These are phyloP conservation scores for Rotaria sp. DNA, from an alignment of 2,888 invertebrate genomes.

Conservation along the genomic window DNA sequence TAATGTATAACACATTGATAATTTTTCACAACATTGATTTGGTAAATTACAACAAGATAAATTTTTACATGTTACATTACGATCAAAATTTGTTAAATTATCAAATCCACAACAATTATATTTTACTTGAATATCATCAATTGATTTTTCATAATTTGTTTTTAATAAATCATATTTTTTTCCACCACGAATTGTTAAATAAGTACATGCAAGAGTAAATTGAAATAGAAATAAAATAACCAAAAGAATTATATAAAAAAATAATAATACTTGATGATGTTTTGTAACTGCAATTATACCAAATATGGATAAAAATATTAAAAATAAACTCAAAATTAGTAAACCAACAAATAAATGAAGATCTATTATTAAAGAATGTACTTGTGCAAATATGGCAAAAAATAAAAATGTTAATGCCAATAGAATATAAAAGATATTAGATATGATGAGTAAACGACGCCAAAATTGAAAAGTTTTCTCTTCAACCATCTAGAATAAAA, in stretches of 20 bases:
- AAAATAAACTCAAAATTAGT: neutral
- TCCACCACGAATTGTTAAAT: neutral
- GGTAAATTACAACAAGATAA: neutral
- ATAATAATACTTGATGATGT: slow-evolving; percentile 22
- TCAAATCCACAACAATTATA: slow-evolving; percentile 8
- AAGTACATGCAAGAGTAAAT: slow-evolving; percentile 6
- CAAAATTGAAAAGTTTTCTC: neutral
- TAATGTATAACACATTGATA: neutral
- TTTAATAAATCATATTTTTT: slow-evolving; percentile 1
- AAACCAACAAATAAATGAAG: neutral
- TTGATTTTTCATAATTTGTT: neutral
- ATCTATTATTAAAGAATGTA: neutral
- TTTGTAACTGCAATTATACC: neutral
- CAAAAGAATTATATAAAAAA: neutral
- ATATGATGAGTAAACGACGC: neutral
- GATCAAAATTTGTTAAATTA: neutral
- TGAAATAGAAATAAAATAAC: neutral
- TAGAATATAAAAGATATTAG: slow-evolving; percentile 20
- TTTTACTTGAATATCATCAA: neutral
- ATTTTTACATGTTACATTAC: neutral
- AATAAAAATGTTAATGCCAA: neutral
- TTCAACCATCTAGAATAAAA: neutral
- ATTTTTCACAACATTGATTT: neutral
- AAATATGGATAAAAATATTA: neutral
- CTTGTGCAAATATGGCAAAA: neutral